phyloP scores from a whole-genome alignment of 2,888 invertebrate species.

The Xestia xanthographa region DNA sequence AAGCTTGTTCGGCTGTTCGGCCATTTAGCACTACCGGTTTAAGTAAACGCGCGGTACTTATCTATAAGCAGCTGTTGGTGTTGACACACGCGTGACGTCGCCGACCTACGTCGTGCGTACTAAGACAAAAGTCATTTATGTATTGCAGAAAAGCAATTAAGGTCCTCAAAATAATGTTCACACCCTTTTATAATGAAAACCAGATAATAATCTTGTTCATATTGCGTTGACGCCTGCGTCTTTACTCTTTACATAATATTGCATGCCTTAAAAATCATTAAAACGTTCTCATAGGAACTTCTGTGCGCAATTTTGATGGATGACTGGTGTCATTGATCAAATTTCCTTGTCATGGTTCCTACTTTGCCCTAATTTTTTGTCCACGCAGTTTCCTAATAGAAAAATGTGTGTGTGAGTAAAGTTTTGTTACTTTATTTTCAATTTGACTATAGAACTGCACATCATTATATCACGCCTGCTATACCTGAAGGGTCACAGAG shows the following conservation, averaged over 20 bases:
- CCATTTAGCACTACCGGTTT: conserved; percentile 61
- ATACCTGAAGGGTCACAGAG: not conserved
- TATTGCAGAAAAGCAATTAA: conserved; percentile 2
- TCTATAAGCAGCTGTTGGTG: conserved; percentile 70
- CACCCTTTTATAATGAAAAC: conserved; percentile 2
- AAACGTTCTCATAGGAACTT: conserved; percentile 53
- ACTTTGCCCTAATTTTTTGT: conserved; percentile 52
- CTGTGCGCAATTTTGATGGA: conserved; percentile 63
- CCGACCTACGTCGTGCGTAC: conserved; percentile 22
- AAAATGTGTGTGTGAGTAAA: not conserved
- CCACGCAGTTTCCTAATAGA: conserved; percentile 11
- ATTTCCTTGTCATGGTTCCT: conserved; percentile 37
- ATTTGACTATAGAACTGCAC: not conserved
- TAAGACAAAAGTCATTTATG: not conserved
- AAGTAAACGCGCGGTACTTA: conserved; percentile 62
- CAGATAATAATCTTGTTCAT: conserved; percentile 1
- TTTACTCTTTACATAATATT: conserved; percentile 32
- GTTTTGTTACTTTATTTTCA: not conserved
- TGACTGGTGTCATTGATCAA: conserved; percentile 56
- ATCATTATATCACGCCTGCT: not conserved
- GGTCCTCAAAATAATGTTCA: conserved; percentile 4
- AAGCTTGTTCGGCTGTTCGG: conserved; percentile 57
- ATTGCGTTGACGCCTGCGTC: conserved; percentile 11
- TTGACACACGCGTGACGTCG: conserved; percentile 61
- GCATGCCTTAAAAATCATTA: conserved; percentile 40